Conservation (phyloP, 2,113 vertebrate species). For the Diglossa brunneiventris region DNA sequence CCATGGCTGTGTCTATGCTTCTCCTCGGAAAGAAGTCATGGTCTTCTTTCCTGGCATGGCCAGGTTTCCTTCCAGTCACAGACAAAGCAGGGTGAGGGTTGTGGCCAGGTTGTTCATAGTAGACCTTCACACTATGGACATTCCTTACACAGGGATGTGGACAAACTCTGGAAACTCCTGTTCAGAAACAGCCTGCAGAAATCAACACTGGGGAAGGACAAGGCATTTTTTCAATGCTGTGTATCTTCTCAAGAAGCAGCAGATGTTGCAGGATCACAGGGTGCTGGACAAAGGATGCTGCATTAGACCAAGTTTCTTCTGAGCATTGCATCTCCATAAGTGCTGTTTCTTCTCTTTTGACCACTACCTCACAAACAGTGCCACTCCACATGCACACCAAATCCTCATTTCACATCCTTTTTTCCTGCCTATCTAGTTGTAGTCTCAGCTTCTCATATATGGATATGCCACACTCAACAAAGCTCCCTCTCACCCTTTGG, state of each 20-base stretch:
- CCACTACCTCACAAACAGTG: background rate
- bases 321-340: background rate
- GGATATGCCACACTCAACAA: background rate
- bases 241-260: background rate
- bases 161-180: background rate
- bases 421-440: background rate
- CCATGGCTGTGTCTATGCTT: background rate
- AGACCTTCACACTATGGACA: background rate
- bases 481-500: background rate
- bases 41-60: background rate
- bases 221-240: background rate
- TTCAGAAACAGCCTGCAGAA: background rate
- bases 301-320: background rate
- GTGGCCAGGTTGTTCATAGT: fast-evolving
- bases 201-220: background rate
- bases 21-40: background rate
- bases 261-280: background rate
- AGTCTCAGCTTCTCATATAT: background rate
- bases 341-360: background rate
- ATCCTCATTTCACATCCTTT: background rate
- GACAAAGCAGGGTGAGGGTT: background rate
- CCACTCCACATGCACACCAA: background rate
- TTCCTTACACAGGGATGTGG: background rate
- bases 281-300: fast-evolving
- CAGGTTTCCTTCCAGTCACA: background rate